These are phyloP conservation scores for Rhopalosiphum nymphaeae DNA, from an alignment of 2,888 invertebrate genomes.

Conservation along the genomic window DNA sequence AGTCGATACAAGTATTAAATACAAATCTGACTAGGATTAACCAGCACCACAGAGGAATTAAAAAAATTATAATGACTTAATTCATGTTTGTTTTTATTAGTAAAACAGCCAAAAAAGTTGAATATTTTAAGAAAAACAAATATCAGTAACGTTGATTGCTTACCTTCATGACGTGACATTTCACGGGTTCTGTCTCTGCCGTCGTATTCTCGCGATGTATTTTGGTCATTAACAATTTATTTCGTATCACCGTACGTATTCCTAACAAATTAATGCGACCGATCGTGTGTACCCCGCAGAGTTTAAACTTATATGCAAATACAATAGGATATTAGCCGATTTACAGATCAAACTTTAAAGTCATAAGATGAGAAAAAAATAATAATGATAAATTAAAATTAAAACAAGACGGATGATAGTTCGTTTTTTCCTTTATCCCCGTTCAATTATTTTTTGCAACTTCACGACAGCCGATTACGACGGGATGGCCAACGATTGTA, in stretches of 20 bases:
- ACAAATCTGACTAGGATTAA: background rate
- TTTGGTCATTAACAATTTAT: conserved; percentile 58
- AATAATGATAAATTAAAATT: conserved; percentile 45
- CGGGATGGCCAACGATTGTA: conserved; percentile 57
- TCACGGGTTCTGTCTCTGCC: conserved; percentile 70
- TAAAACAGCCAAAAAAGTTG: background rate
- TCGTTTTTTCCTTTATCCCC: conserved; percentile 53
- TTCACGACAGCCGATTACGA: conserved; percentile 63
- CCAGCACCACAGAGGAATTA: background rate
- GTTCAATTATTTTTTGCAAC: conserved; percentile 57
- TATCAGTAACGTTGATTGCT: conserved; percentile 70
- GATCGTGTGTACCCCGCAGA: background rate
- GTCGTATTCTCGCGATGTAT: conserved; percentile 6
- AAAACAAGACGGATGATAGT: conserved; percentile 36
- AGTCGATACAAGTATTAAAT: background rate
- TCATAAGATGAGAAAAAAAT: background rate
- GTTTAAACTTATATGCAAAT: background rate
- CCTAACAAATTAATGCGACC: background rate
- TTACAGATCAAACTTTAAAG: background rate
- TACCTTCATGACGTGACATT: conserved; percentile 97
- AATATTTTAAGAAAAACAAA: background rate
- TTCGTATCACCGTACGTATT: conserved; percentile 1
- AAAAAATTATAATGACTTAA: conserved; percentile 63
- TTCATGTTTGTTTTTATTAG: conserved; percentile 71
- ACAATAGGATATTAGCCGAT: background rate